Conservation (phyloP, 2,113 vertebrate species). For the Periophthalmus modestus region DNA sequence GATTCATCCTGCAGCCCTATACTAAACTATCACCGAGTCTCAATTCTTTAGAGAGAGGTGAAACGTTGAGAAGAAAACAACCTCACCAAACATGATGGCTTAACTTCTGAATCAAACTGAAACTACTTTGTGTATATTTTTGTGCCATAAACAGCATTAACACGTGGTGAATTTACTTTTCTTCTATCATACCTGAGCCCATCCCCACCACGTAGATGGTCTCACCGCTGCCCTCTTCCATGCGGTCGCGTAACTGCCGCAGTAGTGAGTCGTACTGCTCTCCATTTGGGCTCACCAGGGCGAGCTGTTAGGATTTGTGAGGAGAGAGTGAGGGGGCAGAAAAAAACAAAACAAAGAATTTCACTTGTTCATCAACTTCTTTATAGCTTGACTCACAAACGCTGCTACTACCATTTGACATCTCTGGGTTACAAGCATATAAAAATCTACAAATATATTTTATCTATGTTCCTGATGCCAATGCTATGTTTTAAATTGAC, state of each 20-base stretch:
- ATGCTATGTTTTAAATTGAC: background rate
- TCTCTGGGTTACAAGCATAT: conserved; percentile 17
- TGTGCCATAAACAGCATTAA: too few species aligned
- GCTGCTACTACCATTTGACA: conserved; percentile 47
- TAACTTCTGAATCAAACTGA: too few species aligned
- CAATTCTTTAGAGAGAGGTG: too few species aligned
- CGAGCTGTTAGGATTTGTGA: conserved; percentile 79
- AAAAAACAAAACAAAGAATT: conserved; percentile 6
- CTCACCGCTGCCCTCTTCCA: conserved; percentile 97
- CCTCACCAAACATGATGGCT: too few species aligned
- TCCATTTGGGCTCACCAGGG: conserved; percentile 94
- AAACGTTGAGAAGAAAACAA: too few species aligned
- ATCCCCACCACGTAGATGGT: conserved; percentile 98
- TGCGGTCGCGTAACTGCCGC: conserved; percentile 91
- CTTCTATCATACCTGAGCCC: conserved; percentile 88
- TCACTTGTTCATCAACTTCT: background rate
- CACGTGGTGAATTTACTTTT: background rate
- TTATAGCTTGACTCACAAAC: conserved; percentile 7
- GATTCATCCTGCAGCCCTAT: too few species aligned
- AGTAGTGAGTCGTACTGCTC: conserved; percentile 98
- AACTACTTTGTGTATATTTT: background rate
- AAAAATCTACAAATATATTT: background rate
- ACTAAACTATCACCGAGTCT: too few species aligned
- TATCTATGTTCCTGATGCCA: background rate
- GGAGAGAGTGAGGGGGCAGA: background rate